A percentile compares a stretch with the other conserved stretches of the same genome.
Conservation (phyloP, 2,888 invertebrate species). For the Leptinotarsa peninsularis region DNA sequence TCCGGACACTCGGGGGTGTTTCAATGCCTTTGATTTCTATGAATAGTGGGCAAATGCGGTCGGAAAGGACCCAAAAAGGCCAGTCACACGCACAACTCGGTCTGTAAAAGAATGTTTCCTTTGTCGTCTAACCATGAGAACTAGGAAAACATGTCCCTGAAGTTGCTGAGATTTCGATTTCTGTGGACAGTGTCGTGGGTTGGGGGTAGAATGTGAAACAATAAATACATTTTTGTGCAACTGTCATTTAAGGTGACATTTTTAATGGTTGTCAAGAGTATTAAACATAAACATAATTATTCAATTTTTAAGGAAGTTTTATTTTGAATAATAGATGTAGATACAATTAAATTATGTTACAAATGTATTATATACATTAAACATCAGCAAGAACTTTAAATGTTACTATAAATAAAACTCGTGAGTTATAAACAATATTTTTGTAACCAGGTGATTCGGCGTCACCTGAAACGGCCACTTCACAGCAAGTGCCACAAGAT, state of each 20-base stretch:
- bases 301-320: too few species aligned
- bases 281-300: too few species aligned
- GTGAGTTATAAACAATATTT: too few species aligned
- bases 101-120: slow-evolving; percentile 52
- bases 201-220: neutral
- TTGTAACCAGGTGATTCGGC: too few species aligned
- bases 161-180: slow-evolving; percentile 21
- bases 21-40: slow-evolving; percentile 49
- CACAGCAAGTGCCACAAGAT: too few species aligned
- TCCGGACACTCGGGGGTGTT: slow-evolving; percentile 36
- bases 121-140: slow-evolving; percentile 56
- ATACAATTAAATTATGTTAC: too few species aligned
- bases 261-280: neutral
- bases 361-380: too few species aligned
- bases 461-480: too few species aligned
- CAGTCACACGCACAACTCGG: slow-evolving; percentile 48
- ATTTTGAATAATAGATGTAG: too few species aligned
- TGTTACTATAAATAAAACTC: too few species aligned
- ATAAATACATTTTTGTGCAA: neutral
- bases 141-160: slow-evolving; percentile 21
- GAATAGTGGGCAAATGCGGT: slow-evolving; percentile 55
- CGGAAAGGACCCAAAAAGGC: slow-evolving; percentile 48
- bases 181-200: slow-evolving; percentile 17
- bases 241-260: neutral
- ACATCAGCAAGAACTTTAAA: too few species aligned